Conservation (phyloP, 2,888 invertebrate species). For the Lithophane socia region DNA sequence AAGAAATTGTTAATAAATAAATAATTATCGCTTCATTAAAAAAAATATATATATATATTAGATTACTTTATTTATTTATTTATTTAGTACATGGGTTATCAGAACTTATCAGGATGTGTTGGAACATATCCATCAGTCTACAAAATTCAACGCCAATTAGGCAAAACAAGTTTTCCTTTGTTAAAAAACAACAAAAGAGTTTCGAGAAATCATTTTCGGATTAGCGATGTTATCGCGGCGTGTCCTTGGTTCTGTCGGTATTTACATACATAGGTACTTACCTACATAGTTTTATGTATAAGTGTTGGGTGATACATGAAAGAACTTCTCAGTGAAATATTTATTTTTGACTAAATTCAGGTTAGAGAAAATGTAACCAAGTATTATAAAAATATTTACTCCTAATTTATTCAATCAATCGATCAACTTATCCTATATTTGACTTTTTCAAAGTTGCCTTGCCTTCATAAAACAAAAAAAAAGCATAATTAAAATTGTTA, state of each 20-base stretch:
- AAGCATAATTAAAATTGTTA: background rate
- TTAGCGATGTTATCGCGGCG: constrained; percentile 44
- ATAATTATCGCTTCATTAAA: no score
- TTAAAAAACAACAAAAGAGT: constrained; percentile 52
- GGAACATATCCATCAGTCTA: background rate
- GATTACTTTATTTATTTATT: no score
- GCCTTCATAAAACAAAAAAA: no score
- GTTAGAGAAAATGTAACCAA: background rate
- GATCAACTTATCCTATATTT: background rate
- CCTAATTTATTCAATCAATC: background rate
- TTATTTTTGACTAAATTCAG: background rate
- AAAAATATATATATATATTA: no score
- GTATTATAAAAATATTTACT: background rate
- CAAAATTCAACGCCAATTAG: constrained; percentile 23
- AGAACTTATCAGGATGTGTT: background rate
- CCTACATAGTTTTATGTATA: background rate
- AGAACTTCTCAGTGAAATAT: background rate
- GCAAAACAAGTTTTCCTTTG: constrained; percentile 30
- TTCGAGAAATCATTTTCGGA: constrained; percentile 47
- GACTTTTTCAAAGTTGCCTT: background rate
- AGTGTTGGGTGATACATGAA: background rate
- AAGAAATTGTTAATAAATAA: no score
- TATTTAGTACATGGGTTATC: no score
- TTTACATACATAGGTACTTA: background rate
- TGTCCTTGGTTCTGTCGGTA: constrained; percentile 48